Evolutionary conservation across 2,888 invertebrate species (phyloP).

Genomic region (Neria commutata): DNA sequence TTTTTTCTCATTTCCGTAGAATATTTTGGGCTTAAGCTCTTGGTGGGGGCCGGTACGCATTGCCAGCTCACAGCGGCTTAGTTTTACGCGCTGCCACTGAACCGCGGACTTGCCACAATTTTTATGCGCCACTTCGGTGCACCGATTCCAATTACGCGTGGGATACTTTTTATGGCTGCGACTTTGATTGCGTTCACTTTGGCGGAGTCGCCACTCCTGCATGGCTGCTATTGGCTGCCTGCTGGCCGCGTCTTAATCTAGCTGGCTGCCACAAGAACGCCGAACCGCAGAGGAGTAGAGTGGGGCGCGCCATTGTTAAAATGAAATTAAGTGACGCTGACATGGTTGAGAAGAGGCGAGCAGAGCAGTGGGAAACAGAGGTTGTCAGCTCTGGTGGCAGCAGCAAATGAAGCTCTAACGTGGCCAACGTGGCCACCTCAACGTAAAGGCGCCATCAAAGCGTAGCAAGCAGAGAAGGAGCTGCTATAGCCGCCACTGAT

Average conservation of each 20-base stretch:
- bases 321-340: constrained; percentile 54
- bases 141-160: background rate
- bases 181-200: background rate
- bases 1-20: too few species aligned
- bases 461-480: background rate
- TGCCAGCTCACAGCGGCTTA: constrained; percentile 46
- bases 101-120: constrained; percentile 15
- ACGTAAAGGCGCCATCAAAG: background rate
- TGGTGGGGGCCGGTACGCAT: constrained; percentile 50
- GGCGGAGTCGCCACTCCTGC: too few species aligned
- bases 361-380: background rate
- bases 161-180: constrained; percentile 7
- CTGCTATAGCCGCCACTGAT: background rate
- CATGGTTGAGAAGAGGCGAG: constrained; percentile 45
- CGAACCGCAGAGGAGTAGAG: background rate
- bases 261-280: background rate
- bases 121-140: background rate
- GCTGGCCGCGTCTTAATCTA: constrained; percentile 25
- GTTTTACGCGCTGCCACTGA: constrained; percentile 46
- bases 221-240: constrained; percentile 44
- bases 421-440: background rate
- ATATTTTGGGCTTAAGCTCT: background rate
- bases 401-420: background rate
- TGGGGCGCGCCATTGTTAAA: constrained; percentile 41
- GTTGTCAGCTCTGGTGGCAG: background rate